Evolutionary conservation across 2,888 invertebrate genomes (phyloP).

Genomic region (Tuberolachnus salignus): DNA sequence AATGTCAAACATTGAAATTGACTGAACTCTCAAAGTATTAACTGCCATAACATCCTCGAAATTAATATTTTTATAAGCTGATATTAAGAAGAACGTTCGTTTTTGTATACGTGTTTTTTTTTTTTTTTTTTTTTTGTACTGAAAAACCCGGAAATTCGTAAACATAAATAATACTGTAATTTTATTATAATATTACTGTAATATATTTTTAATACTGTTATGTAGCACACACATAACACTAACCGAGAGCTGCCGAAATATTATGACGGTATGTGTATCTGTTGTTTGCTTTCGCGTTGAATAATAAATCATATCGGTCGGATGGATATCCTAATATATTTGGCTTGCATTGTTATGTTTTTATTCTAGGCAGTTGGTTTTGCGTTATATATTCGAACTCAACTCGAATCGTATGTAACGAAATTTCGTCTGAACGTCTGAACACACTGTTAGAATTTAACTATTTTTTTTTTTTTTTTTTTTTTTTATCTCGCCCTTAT

Average conservation of each 20-base stretch:
- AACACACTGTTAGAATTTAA: not conserved
- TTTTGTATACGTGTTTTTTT: no score
- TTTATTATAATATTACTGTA: not conserved
- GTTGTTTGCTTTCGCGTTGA: not conserved
- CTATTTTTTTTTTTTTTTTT: not conserved
- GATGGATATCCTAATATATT: constrained; percentile 18
- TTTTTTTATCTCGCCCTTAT: no score
- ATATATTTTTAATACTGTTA: no score
- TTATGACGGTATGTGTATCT: constrained; percentile 9
- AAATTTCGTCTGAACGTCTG: not conserved
- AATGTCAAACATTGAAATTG: no score
- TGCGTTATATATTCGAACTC: not conserved
- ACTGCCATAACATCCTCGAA: no score
- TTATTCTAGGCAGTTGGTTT: not conserved
- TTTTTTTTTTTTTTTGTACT: not conserved
- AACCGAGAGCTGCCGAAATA: not conserved
- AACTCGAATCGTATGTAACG: not conserved
- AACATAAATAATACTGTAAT: not conserved
- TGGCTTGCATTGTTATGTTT: constrained; percentile 2
- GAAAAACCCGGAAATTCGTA: not conserved
- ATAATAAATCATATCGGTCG: constrained; percentile 19
- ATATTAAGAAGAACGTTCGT: no score
- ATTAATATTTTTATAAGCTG: no score
- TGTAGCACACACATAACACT: no score
- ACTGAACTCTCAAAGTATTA: no score